phyloP scores from a whole-genome alignment of 2,888 invertebrate genomes.

The Leucozona laternaria region DNA sequence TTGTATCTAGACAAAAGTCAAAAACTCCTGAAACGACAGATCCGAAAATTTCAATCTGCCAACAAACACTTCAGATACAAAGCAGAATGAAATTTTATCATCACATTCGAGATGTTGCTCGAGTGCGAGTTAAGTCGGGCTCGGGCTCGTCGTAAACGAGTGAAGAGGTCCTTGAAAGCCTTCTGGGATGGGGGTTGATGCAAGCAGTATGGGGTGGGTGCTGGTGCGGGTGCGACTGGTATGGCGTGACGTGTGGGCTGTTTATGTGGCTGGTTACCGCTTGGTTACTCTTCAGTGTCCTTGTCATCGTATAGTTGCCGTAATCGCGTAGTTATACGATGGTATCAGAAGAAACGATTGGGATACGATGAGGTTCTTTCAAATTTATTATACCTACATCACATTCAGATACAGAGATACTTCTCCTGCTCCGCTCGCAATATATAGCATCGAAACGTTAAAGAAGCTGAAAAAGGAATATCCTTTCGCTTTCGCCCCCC shows the following conservation, averaged over 20 bases:
- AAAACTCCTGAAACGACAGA: conserved; percentile 71
- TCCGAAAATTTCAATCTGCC: conserved; percentile 74
- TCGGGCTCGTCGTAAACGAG: conserved; percentile 54
- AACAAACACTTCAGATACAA: conserved; percentile 69
- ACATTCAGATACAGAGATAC: conserved; percentile 63
- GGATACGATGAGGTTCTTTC: conserved; percentile 72
- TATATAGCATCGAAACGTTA: conserved; percentile 3
- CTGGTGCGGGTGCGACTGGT: conserved; percentile 15
- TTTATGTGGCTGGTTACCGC: conserved; percentile 30
- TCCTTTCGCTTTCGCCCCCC: conserved; percentile 11
- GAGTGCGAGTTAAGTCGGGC: conserved; percentile 24
- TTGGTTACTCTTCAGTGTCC: conserved; percentile 28
- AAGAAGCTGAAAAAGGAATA: conserved; percentile 37
- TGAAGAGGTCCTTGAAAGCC: conserved; percentile 52
- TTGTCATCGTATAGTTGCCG: conserved; percentile 38
- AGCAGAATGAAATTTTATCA: conserved; percentile 73
- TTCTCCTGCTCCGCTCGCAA: background rate
- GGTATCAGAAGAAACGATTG: conserved; percentile 67
- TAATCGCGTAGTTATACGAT: conserved; percentile 51
- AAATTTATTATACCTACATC: conserved; percentile 71
- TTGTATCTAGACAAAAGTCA: conserved; percentile 65
- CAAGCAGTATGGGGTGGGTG: background rate
- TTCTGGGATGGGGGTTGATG: background rate
- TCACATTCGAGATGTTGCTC: conserved; percentile 54
- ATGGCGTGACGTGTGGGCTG: conserved; percentile 38